Evolutionary conservation across 1,140 invertebrate species (phyloP).

Genomic region (Pseudachorutes palmiensis): DNA sequence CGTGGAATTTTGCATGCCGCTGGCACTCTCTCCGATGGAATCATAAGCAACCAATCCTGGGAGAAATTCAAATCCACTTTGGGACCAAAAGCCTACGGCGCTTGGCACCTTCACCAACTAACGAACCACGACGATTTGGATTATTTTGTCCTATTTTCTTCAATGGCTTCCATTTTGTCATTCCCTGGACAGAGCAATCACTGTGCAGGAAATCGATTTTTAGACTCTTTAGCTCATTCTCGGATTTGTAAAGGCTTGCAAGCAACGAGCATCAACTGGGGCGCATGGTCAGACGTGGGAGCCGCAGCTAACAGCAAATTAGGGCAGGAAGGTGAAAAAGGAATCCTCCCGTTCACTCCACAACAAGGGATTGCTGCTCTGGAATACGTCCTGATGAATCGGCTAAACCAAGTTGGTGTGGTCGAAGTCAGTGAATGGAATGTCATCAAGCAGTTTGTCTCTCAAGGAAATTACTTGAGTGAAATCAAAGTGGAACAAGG

Average conservation of each 20-base stretch:
- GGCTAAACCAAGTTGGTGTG: too few species aligned
- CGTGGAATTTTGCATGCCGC: conserved; percentile 16
- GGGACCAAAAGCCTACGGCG: neutral
- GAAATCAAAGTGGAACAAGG: too few species aligned
- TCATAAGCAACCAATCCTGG: neutral
- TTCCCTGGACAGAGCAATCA: conserved; percentile 10
- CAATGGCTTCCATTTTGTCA: conserved; percentile 6
- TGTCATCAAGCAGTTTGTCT: too few species aligned
- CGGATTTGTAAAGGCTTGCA: neutral
- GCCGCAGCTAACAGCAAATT: too few species aligned
- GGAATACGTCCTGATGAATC: too few species aligned
- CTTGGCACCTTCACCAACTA: conserved; percentile 9
- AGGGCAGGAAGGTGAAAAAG: too few species aligned
- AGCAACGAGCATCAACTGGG: conserved; percentile 16
- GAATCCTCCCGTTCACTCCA: too few species aligned
- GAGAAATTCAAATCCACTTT: neutral
- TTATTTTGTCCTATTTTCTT: conserved; percentile 17
- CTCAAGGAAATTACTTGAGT: too few species aligned
- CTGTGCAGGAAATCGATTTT: neutral
- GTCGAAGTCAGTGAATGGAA: too few species aligned
- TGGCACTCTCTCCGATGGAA: conserved; percentile 7
- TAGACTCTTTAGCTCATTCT: conserved; percentile 7
- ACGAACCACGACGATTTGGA: conserved; percentile 5
- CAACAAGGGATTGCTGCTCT: too few species aligned
- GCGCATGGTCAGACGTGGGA: conserved; percentile 8